phyloP scores from a whole-genome alignment of 2,888 invertebrate species.

The Sceliomorpha sp. region DNA sequence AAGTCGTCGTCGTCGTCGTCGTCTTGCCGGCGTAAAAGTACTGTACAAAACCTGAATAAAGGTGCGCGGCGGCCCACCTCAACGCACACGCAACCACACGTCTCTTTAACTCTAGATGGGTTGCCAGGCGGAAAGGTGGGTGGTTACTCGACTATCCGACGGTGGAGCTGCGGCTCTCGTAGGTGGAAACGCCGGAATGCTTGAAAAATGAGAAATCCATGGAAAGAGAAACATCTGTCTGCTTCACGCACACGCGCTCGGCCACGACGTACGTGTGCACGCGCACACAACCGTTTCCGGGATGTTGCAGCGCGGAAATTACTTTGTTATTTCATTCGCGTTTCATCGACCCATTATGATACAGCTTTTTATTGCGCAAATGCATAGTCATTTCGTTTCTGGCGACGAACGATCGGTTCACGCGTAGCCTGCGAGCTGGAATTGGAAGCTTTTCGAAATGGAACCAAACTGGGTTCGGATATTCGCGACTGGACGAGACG shows the following conservation, averaged over 20 bases:
- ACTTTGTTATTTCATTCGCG: slow-evolving; percentile 39
- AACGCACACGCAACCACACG: slow-evolving; percentile 39
- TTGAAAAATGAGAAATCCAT: slow-evolving; percentile 47
- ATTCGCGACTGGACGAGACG: too few relatives aligned
- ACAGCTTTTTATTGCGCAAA: too few relatives aligned
- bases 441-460: too few relatives aligned
- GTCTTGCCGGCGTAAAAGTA: slow-evolving; percentile 50
- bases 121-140: slow-evolving; percentile 31
- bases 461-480: too few relatives aligned
- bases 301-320: slow-evolving; percentile 43
- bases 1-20: slow-evolving; percentile 39
- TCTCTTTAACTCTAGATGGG: slow-evolving; percentile 27
- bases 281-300: slow-evolving; percentile 34
- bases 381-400: too few relatives aligned
- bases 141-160: slow-evolving; percentile 22
- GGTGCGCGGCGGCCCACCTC: slow-evolving; percentile 43
- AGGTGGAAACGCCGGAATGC: slow-evolving; percentile 39
- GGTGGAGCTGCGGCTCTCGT: slow-evolving; percentile 23
- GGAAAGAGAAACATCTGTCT: slow-evolving; percentile 49
- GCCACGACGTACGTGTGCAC: too few relatives aligned
- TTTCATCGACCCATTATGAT: neutral
- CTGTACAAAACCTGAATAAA: slow-evolving; percentile 47
- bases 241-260: too few relatives aligned
- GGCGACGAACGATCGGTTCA: too few relatives aligned
- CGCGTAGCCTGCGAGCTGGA: too few relatives aligned